phyloP scores from a whole-genome alignment of 2,888 invertebrate species.

The Leptopilina drosophilae region DNA sequence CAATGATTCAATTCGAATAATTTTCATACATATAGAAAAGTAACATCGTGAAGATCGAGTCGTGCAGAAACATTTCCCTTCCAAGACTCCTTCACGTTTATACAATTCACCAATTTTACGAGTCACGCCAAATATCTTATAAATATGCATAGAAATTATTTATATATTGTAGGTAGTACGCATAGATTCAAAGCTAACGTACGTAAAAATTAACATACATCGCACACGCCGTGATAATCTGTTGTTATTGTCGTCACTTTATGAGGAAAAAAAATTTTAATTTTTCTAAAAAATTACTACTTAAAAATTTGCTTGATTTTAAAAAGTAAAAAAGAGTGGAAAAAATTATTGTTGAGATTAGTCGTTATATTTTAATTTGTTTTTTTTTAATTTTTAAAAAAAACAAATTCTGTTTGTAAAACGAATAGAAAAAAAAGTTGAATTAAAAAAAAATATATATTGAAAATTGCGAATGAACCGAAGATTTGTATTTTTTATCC shows the following conservation, averaged over 20 bases:
- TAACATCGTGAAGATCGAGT: slow-evolving; percentile 27
- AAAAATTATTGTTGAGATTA: background rate
- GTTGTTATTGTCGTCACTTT: slow-evolving; percentile 16
- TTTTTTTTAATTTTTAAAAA: background rate
- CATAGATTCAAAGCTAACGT: slow-evolving; percentile 37
- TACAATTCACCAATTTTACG: slow-evolving; percentile 31
- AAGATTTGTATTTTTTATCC: slow-evolving; percentile 30
- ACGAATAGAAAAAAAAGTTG: background rate
- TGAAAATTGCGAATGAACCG: background rate
- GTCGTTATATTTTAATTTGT: background rate
- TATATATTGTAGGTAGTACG: slow-evolving; percentile 37
- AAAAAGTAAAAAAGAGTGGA: background rate
- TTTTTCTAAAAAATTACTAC: slow-evolving; percentile 17
- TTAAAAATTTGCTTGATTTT: background rate
- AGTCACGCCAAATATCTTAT: slow-evolving; percentile 39
- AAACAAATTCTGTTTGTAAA: background rate
- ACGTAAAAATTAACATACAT: slow-evolving; percentile 15
- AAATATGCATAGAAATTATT: slow-evolving; percentile 37
- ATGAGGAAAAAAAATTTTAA: background rate
- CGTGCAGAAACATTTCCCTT: slow-evolving; percentile 22
- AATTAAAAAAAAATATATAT: background rate
- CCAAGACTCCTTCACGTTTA: background rate
- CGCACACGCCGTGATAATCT: slow-evolving; percentile 19
- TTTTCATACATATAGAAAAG: background rate
- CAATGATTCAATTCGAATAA: slow-evolving; percentile 23